These are phyloP conservation scores for Lasioglossum malachurum DNA, from an alignment of 2,888 invertebrate species.

Conservation along the genomic window DNA sequence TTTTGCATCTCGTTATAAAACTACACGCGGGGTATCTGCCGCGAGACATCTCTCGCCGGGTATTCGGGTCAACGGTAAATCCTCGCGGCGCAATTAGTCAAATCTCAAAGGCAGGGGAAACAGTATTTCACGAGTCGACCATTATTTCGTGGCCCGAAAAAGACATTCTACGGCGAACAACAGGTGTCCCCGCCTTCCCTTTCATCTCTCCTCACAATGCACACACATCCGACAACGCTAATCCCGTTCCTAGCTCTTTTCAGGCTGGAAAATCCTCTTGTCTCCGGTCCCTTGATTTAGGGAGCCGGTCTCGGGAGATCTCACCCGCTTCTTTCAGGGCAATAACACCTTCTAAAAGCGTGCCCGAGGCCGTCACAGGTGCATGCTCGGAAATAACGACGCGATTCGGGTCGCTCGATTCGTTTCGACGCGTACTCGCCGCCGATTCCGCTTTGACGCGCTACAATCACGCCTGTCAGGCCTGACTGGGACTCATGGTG, in stretches of 20 bases:
- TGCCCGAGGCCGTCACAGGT: constrained; percentile 39
- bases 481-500: constrained; percentile 74
- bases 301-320: constrained; percentile 18
- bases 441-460: background rate
- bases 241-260: constrained; percentile 47
- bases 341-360: constrained; percentile 35
- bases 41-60: background rate
- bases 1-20: constrained; percentile 6
- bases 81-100: constrained; percentile 14
- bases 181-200: constrained; percentile 43
- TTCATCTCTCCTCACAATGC: constrained; percentile 28
- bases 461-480: background rate
- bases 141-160: constrained; percentile 18
- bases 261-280: constrained; percentile 60
- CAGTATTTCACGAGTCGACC: background rate
- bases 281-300: constrained; percentile 54
- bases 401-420: constrained; percentile 65
- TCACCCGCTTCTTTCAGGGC: constrained; percentile 17
- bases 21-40: background rate
- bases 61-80: background rate
- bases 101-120: constrained; percentile 3
- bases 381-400: constrained; percentile 34
- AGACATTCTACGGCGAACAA: constrained; percentile 42
- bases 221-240: constrained; percentile 40
- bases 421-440: constrained; percentile 46